These are phyloP conservation scores for Gymnocephalus cernua DNA, from an alignment of 2,113 vertebrate species.

Conservation along the genomic window DNA sequence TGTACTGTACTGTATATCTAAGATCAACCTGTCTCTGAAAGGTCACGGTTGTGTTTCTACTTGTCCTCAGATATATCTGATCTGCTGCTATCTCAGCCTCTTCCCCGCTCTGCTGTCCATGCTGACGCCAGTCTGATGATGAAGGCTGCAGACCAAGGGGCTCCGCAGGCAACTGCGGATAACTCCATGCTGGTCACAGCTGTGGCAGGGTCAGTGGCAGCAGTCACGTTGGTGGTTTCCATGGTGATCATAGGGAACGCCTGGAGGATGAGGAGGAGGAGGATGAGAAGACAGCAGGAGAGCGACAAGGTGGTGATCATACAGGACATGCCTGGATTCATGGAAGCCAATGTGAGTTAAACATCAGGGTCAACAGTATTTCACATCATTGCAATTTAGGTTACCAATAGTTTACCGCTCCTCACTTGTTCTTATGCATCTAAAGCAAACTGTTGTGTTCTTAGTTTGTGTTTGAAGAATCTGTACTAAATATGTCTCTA, in stretches of 20 bases:
- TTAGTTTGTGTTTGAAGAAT: background rate
- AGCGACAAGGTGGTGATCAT: conserved; percentile 7
- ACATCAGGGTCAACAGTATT: background rate
- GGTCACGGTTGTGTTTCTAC: background rate
- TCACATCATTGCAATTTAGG: background rate
- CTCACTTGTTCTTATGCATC: background rate
- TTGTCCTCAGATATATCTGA: conserved; percentile 84
- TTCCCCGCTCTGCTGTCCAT: conserved; percentile 4
- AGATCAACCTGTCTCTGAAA: background rate
- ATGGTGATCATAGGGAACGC: conserved; percentile 72
- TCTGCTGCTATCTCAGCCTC: conserved; percentile 74
- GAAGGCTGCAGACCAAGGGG: conserved; percentile 63
- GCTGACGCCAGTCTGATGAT: background rate
- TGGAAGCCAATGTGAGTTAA: conserved; percentile 22
- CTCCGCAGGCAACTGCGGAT: background rate
- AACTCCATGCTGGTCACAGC: conserved; percentile 71
- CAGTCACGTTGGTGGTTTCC: conserved; percentile 75
- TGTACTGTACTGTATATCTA: too few species aligned
- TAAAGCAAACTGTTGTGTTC: background rate
- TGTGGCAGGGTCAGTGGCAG: conserved; percentile 70
- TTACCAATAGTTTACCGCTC: background rate
- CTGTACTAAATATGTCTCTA: accelerated
- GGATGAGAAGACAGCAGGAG: background rate
- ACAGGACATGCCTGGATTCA: conserved; percentile 45
- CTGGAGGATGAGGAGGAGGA: conserved; percentile 68